phyloP scores from a whole-genome alignment of 2,113 vertebrate species.

The Erythrocebus patas region DNA sequence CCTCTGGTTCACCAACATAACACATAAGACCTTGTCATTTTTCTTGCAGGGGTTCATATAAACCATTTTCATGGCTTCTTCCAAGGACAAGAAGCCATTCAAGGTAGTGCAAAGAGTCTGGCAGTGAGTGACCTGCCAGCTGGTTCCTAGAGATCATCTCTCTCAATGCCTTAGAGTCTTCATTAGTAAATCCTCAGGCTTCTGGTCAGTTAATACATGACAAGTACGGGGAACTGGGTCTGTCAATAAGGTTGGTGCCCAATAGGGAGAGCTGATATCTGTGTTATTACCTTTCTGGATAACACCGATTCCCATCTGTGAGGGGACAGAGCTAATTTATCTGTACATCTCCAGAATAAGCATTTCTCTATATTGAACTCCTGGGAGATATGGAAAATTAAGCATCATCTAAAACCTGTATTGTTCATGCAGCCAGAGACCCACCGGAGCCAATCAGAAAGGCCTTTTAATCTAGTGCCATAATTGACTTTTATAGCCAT shows the following conservation, averaged over 20 bases:
- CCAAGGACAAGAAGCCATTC: neutral
- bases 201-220: neutral
- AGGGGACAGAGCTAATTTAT: neutral
- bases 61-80: neutral
- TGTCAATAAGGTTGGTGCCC: neutral
- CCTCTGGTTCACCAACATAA: neutral
- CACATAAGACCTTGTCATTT: neutral
- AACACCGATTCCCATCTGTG: neutral
- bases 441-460: neutral
- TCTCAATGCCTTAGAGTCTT: neutral
- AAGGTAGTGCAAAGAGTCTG: neutral
- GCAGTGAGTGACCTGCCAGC: neutral
- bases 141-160: neutral
- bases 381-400: neutral
- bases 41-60: neutral
- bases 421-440: neutral
- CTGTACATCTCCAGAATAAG: neutral
- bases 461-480: neutral
- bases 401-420: neutral
- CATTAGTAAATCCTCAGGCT: neutral
- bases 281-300: neutral
- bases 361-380: neutral
- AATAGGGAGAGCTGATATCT: neutral
- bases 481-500: neutral
- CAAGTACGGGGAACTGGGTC: neutral